Evolutionary conservation across 2,797 vertebrate species (phyloP).

Genomic region (Pogonophryne albipinna): DNA sequence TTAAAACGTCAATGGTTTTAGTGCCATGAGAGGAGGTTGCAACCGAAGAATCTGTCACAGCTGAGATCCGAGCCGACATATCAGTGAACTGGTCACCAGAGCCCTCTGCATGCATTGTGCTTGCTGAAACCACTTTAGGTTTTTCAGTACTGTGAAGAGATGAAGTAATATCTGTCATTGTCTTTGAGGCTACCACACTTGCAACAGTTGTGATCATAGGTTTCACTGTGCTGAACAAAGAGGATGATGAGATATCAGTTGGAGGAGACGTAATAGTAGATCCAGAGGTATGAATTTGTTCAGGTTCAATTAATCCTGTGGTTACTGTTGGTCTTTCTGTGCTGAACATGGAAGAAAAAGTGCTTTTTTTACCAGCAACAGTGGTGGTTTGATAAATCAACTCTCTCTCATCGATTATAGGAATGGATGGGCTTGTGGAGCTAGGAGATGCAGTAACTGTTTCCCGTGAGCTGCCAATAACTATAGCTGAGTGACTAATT

Average conservation of each 20-base stretch:
- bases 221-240: no score
- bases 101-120: no score
- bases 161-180: no score
- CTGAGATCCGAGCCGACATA: no score
- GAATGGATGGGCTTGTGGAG: constrained; percentile 8
- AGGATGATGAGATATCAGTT: no score
- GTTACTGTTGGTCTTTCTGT: constrained; percentile 7
- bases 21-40: constrained; percentile 15
- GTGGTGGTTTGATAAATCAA: constrained; percentile 1
- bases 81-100: no score
- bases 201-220: no score
- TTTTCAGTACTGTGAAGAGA: no score
- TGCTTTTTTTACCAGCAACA: neutral
- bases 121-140: no score
- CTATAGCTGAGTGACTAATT: constrained; percentile 6
- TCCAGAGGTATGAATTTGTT: neutral
- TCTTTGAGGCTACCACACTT: no score
- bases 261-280: neutral
- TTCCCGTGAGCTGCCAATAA: constrained; percentile 39
- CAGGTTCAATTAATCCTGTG: neutral
- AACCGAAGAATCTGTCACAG: no score
- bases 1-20: constrained; percentile 8
- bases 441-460: neutral
- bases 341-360: constrained; percentile 23
- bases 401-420: constrained; percentile 34